Base-by-base conservation (phyloP, 2,113 vertebrate species). In the Pygoscelis antarcticus region DNA sequence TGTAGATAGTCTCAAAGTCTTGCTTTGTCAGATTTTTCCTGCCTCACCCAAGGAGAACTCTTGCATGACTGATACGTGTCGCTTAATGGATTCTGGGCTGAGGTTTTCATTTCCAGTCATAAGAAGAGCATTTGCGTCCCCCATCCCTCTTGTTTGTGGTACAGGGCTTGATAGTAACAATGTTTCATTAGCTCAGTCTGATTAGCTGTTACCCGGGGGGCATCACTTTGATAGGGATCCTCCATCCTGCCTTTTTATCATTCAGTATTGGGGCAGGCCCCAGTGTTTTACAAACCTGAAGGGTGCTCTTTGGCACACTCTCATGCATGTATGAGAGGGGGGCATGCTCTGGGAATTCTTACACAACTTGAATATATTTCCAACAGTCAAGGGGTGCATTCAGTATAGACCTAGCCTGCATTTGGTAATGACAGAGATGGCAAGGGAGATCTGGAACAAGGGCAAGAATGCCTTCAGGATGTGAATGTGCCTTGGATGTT, bases 31-130 rank as follows among this genome's bases (percentile, higher is more conserved):
- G 34, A 57, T 83, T 77, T 72, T 83, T 80, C 44, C n/a, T 88
- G 52, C 47, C 34, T 94, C 71, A 61, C 49, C 72, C 46, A 60
- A 62, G 78, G 52, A 75, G 58, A 85, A 22, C 55, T 68, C 77
- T 40, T 83, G 82, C 27, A 13, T 70, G 44, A 72, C 12, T 58
- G 52, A 18, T 62, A 36, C 10, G 17, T 55, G 52, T 64, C 52
- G 26, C 34, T 92, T 72, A 86, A 93, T 65, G 60, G 47, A 77
- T 83, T 91, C 70, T 83, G 72, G 57, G 17, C 16, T 85, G 83
- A 76, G 58, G 36, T 79, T 94, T 92, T 85, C 8, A 72, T 88
- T 84, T 90, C 61, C 68, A 71, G 51, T 64, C 85, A 82, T 38
- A 89, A 77, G 60, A 70, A 61, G 47, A 83, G 42, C 18, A 16